Evolutionary conservation across 37 sponge, comb jelly and placozoan genomes (phyloP).

Genomic region (Crambe crambe): DNA sequence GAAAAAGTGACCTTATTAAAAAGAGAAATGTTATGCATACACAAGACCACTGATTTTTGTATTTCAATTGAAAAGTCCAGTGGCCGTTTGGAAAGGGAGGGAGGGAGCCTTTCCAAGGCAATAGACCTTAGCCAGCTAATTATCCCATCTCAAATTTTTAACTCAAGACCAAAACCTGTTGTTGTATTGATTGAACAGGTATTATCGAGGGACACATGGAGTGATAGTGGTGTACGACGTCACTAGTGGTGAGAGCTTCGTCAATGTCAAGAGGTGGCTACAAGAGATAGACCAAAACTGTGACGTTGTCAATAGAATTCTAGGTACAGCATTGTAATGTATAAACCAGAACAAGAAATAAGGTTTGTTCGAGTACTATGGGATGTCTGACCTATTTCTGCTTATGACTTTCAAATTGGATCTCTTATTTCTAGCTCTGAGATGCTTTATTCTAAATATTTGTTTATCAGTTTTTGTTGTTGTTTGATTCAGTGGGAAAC

Average conservation of each 20-base stretch:
- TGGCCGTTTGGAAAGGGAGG: no score
- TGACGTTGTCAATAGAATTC: constrained; percentile 90
- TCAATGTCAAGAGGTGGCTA: constrained; percentile 95
- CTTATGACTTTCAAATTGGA: no score
- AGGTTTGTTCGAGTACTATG: background rate
- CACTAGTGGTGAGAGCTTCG: constrained; percentile 94
- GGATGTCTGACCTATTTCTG: background rate
- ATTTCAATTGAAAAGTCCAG: no score
- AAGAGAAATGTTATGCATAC: no score
- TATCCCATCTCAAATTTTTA: no score
- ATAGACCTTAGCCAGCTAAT: no score
- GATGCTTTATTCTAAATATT: no score
- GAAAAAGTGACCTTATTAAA: no score
- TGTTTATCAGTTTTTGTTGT: background rate
- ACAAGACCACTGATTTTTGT: no score
- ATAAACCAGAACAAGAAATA: background rate
- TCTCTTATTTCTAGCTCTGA: no score
- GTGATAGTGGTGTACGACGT: constrained; percentile 99
- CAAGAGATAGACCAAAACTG: constrained; percentile 99
- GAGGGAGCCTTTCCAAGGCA: no score
- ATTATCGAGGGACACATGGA: constrained; percentile 99
- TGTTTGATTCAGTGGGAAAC: constrained; percentile 83
- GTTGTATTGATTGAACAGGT: constrained; percentile 48
- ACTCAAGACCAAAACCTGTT: no score
- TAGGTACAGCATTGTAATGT: constrained; percentile 80